A percentile compares a stretch with the other conserved stretches of the same genome.
These are phyloP conservation scores for Aplysina aerophoba DNA, from an alignment of 37 sponge, comb jelly and placozoan species.

Conservation along the genomic window DNA sequence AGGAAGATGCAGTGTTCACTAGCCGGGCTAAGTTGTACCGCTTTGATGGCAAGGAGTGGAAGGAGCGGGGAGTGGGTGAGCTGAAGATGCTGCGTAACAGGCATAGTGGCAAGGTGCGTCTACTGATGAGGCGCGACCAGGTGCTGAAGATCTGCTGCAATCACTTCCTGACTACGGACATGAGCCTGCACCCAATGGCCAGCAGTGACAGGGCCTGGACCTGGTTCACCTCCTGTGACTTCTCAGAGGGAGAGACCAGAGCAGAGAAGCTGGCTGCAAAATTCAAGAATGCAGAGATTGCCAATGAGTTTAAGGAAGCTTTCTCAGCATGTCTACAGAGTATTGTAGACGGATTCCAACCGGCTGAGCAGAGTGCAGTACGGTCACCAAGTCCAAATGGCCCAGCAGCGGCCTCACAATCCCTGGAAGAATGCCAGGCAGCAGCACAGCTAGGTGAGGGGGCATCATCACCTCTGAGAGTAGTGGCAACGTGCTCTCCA, in stretches of 20 bases:
- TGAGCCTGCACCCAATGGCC: constrained; percentile 58
- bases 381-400: no score
- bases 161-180: constrained; percentile 81
- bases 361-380: neutral
- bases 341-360: neutral
- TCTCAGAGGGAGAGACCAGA: constrained; percentile 71
- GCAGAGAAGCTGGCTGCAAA: constrained; percentile 71
- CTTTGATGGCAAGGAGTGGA: constrained; percentile 86
- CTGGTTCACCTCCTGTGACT: constrained; percentile 88
- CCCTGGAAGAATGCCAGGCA: neutral
- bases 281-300: constrained; percentile 82
- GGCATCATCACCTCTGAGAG: no score
- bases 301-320: constrained; percentile 68
- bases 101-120: constrained; percentile 55
- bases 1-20: constrained; percentile 63
- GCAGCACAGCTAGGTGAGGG: neutral
- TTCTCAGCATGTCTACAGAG: constrained; percentile 45
- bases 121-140: constrained; percentile 95
- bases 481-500: no score
- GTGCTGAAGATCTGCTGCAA: constrained; percentile 95
- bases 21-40: constrained; percentile 87
- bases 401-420: neutral
- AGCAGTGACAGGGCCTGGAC: constrained; percentile 75
- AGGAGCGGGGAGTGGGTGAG: constrained; percentile 96
- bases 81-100: constrained; percentile 77